Evolutionary conservation across 2,113 vertebrate species (phyloP).

Genomic region (Melanostigma gelatinosum): DNA sequence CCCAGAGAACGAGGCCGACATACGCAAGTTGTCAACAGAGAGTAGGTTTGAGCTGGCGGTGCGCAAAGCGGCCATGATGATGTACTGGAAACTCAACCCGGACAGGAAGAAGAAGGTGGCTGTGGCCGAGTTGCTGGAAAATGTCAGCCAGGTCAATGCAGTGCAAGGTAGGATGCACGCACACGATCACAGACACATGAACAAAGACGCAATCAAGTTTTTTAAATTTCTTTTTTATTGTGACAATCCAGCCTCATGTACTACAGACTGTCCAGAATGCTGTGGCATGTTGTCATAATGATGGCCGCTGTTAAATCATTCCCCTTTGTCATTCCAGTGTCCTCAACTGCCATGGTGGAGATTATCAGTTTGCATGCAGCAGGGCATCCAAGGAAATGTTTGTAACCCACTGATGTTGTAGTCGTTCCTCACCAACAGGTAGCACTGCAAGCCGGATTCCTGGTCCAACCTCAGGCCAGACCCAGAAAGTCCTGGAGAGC

Average conservation of each 20-base stretch:
- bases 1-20: conserved; percentile 88
- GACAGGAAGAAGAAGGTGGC: conserved; percentile 91
- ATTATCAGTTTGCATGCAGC: conserved; percentile 50
- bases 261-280: not conserved
- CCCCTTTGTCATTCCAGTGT: conserved; percentile 38
- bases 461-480: conserved; percentile 84
- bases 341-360: conserved; percentile 55
- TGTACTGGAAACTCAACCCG: conserved; percentile 98
- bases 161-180: conserved; percentile 80
- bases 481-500: conserved; percentile 90
- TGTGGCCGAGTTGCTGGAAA: conserved; percentile 92
- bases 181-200: not conserved
- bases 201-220: not conserved
- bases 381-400: conserved; percentile 9
- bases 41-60: conserved; percentile 93
- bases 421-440: conserved; percentile 78
- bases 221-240: not conserved
- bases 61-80: conserved; percentile 93
- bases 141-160: conserved; percentile 89
- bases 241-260: conserved; percentile 5
- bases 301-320: conserved; percentile 8
- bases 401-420: conserved; percentile 34
- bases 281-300: not conserved
- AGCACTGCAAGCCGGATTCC: conserved; percentile 79
- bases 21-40: conserved; percentile 88